phyloP scores from a whole-genome alignment of 2,113 vertebrate species.

The Tetraodon nigroviridis region DNA sequence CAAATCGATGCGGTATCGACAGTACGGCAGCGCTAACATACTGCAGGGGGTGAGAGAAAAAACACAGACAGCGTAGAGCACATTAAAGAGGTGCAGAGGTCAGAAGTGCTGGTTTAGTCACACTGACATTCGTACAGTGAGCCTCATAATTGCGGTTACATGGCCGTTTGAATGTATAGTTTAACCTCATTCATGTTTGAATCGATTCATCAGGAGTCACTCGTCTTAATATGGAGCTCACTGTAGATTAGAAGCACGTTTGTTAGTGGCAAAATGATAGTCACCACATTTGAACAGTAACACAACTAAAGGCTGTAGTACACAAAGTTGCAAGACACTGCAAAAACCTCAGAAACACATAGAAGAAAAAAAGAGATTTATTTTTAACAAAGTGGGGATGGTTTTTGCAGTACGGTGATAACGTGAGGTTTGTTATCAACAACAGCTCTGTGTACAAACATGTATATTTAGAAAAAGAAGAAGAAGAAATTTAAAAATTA shows the following conservation, averaged over 20 bases:
- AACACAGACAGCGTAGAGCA: slow-evolving; percentile 40
- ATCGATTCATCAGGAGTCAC: background rate
- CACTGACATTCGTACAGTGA: slow-evolving; percentile 49
- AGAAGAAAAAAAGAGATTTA: background rate
- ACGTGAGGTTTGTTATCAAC: slow-evolving; percentile 4
- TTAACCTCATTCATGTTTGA: background rate
- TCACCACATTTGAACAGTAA: slow-evolving; percentile 35
- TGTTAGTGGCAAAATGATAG: slow-evolving; percentile 34
- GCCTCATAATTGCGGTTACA: slow-evolving; percentile 26
- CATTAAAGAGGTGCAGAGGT: slow-evolving; percentile 15
- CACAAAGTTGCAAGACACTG: slow-evolving; percentile 17
- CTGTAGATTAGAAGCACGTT: slow-evolving; percentile 33
- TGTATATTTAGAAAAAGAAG: slow-evolving; percentile 5
- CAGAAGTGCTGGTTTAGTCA: slow-evolving; percentile 14
- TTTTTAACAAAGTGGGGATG: background rate
- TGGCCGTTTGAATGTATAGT: background rate
- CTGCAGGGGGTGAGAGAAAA: slow-evolving; percentile 37
- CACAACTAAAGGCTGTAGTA: slow-evolving; percentile 24
- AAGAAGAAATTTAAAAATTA: slow-evolving; percentile 16
- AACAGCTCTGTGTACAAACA: slow-evolving; percentile 34
- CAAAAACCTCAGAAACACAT: slow-evolving; percentile 17
- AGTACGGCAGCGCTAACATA: slow-evolving; percentile 43
- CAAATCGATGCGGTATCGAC: slow-evolving; percentile 32
- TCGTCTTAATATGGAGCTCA: slow-evolving; percentile 50
- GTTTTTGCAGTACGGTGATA: slow-evolving; percentile 24